Base-by-base conservation (phyloP, 1,140 invertebrate genomes). In the Caenorhabditis remanei region DNA sequence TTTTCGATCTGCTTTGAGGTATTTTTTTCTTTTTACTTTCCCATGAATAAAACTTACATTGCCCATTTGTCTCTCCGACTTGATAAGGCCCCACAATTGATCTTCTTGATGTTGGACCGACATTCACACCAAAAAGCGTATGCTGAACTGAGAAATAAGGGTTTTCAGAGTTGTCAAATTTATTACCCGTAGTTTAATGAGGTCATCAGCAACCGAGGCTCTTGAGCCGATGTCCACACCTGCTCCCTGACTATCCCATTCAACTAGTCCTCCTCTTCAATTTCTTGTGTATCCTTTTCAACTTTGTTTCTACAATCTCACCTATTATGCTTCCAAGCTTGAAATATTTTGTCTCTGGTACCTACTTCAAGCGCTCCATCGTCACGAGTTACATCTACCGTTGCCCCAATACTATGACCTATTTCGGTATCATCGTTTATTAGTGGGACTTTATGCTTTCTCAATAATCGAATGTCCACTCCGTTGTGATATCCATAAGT, bases 401-500 rank as follows among this genome's bases (percentile, higher is more conserved):
- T 71, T 32, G 84, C 83, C 40, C 87, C 87, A 9, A 88, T 71
- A 85, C 85, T 85, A 21, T 40, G 85, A 14, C 85, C 85, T 2
- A 85, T 67, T 67, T 88, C 87, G 11, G 87, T 85, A 56, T 88
- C 55, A 16, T 88, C 87, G 24, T 88, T 83, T 32, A 85, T 88
- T 16, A 88, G 50, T 13, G 87, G 87, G 4, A 85, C 48, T 19
- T 88, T 88, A n/a, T 61, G 61, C 21, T 55, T 21, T 50, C 67
- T 85, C 83, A 88, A 63, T 19, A 88, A 82, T 46, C 87, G 61
- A 50, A 88, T 24, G 41, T 88, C 87, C 19, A 88, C 84, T 43
- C 87, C 87, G 53, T 88, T 88, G 50, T 84, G 86, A 83, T 88
- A 88, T 4, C 87, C 87, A 56, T 82, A 88, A 3, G 87, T 63